A percentile compares a stretch with the other conserved stretches of the same genome.
Conservation (phyloP, 2,113 vertebrate species). For the Podilymbus podiceps region DNA sequence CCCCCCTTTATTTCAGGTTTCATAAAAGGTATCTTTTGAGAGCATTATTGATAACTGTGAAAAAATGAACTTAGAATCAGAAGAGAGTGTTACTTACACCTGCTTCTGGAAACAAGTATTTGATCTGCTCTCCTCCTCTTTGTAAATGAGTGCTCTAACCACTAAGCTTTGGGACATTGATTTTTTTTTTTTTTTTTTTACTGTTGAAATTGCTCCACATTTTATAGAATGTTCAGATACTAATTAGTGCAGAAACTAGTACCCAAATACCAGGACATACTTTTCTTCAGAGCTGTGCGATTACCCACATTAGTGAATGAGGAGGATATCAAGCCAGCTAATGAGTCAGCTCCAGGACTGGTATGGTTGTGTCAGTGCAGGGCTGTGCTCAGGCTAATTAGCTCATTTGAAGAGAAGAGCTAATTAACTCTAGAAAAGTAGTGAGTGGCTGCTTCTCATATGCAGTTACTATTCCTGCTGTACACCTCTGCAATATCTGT, state of each 20-base stretch:
- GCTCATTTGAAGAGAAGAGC: conserved; percentile 30
- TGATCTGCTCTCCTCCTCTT: neutral
- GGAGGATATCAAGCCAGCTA: conserved; percentile 35
- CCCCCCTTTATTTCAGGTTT: neutral
- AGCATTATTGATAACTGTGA: neutral
- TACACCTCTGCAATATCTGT: neutral
- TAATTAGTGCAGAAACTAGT: conserved; percentile 36
- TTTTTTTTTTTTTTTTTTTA: neutral
- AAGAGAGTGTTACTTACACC: neutral
- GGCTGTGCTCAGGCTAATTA: conserved; percentile 46
- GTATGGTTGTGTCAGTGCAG: neutral
- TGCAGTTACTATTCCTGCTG: neutral
- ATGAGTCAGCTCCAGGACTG: conserved; percentile 52
- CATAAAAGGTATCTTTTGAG: neutral
- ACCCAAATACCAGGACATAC: neutral
- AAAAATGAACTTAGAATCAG: neutral
- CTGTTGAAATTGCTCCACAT: neutral
- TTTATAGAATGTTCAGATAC: neutral
- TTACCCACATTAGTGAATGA: conserved; percentile 19
- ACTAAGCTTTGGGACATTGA: neutral
- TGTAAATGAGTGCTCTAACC: neutral
- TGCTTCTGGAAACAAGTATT: neutral
- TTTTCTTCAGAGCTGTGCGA: conserved; percentile 3
- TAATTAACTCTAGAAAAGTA: conserved; percentile 39
- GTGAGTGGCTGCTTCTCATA: neutral